Evolutionary conservation across 1,140 invertebrate species (phyloP).

Genomic region (Penaeus vannamei): DNA sequence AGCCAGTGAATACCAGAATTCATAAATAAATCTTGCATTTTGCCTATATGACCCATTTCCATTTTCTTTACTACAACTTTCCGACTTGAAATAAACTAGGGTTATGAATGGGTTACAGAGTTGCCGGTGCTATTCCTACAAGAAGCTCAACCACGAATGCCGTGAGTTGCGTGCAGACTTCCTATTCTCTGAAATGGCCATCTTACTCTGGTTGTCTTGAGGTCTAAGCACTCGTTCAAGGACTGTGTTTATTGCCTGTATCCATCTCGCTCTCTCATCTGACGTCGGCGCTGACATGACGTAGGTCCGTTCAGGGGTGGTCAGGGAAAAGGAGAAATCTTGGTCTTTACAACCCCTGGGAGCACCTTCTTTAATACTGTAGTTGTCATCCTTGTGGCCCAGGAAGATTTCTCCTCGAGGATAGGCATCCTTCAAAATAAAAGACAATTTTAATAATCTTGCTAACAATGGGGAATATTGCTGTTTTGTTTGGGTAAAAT

Average conservation of each 20-base stretch:
- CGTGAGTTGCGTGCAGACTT: constrained; percentile 52
- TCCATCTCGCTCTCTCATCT: constrained; percentile 86
- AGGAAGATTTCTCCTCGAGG: constrained; percentile 94
- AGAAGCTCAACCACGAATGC: constrained; percentile 47
- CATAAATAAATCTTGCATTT: too few relatives aligned
- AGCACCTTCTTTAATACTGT: constrained; percentile 77
- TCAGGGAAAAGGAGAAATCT: constrained; percentile 86
- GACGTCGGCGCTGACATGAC: constrained; percentile 86
- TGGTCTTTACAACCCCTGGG: constrained; percentile 80
- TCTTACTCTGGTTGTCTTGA: constrained; percentile 84
- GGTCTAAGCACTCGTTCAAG: constrained; percentile 83
- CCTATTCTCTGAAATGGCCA: constrained; percentile 26
- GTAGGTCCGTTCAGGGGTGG: constrained; percentile 86
- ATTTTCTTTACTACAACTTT: background rate
- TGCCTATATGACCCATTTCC: too few relatives aligned
- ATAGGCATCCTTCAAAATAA: constrained; percentile 79
- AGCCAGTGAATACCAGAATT: too few relatives aligned
- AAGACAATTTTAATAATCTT: too few relatives aligned
- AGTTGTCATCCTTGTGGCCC: constrained; percentile 83
- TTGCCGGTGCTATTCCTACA: background rate
- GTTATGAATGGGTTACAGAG: background rate
- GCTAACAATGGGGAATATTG: too few relatives aligned
- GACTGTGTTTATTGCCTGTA: constrained; percentile 82
- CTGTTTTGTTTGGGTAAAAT: too few relatives aligned
- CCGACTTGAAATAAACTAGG: background rate